A percentile compares a stretch with the other conserved stretches of the same genome.
phyloP scores from a whole-genome alignment of 2,113 vertebrate species.

The Vidua macroura region DNA sequence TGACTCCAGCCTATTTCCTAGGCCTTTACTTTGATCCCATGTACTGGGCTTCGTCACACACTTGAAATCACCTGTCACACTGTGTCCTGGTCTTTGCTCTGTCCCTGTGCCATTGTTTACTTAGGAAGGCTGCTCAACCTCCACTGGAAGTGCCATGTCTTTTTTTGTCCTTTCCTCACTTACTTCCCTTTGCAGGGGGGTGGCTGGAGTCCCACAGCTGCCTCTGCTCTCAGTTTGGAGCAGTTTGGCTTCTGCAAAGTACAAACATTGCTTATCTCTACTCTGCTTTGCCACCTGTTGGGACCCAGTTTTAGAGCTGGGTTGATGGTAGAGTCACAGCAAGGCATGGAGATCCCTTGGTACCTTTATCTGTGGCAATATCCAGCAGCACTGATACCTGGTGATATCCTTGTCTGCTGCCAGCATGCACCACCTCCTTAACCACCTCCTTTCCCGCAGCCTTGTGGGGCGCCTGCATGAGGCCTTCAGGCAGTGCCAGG shows the following conservation, averaged over 20 bases:
- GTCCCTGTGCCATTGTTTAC: background rate
- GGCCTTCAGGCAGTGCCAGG: conserved; percentile 82
- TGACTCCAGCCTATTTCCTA: background rate
- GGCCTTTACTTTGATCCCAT: background rate
- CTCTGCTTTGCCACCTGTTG: background rate
- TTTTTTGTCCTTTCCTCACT: background rate
- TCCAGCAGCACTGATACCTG: rapidly evolving
- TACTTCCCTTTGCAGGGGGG: background rate
- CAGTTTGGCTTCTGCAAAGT: background rate
- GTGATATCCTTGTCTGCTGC: background rate
- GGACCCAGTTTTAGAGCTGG: background rate
- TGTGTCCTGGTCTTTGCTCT: rapidly evolving
- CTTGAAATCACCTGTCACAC: background rate
- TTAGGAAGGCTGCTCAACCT: background rate
- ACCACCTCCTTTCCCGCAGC: conserved; percentile 42
- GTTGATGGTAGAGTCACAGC: background rate
- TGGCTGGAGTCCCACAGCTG: background rate
- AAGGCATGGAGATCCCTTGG: rapidly evolving
- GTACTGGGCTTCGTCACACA: rapidly evolving
- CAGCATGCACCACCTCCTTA: background rate
- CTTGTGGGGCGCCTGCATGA: conserved; percentile 81
- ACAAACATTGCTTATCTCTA: background rate
- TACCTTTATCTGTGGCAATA: background rate
- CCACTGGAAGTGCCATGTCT: background rate
- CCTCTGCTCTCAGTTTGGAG: background rate